Evolutionary conservation across 1,140 invertebrate genomes (phyloP), one percentile per base, ranked within the genome.

Genomic region (Cataglyphis hispanica): DNA sequence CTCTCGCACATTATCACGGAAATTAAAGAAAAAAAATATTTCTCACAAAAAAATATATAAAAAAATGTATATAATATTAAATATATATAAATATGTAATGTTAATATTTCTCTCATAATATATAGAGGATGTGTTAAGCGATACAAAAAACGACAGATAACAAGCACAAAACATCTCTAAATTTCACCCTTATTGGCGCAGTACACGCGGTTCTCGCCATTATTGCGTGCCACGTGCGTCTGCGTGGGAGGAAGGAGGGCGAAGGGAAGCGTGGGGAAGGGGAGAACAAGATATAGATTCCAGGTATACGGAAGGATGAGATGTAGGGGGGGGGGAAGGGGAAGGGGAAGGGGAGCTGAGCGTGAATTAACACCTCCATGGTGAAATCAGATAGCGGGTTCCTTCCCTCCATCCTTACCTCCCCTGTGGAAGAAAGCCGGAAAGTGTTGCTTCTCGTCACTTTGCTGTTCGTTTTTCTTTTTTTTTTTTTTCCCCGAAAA

Each of bases 361-460:
- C 91, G 93, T 93, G 93, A 94, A 94, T 94, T 94, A 94, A 94
- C 94, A 94, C 93, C 93, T 94, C 93, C 92, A 91, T 90, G 88
- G 91, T 91, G 88, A 86, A 90, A 94, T 94, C 94, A 94, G 93
- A 93, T 94, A 93, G 86, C 87, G 91, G 91, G 86, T 27, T 27
- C 13, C 60, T 16, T 27, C 60, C 60, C 27, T 63, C 16, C 46
- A 19, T 13, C 56, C 76, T 69, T 58, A 56, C 77, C 89, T 19
- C 84, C 86, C 37, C n/a, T 43, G 70, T 63, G 58, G 43, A 72
- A 87, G 76, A 70, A 63, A 46, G 69, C 67, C 64, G 76, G 58
- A 85, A 76, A 63, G 76, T 66, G 76, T 83, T 72, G 74, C 78
- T 83, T 83, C 61, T 80, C 67, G 53, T 13, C 78, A 72, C 19